Evolutionary conservation across 2,113 vertebrate species (phyloP).

Genomic region (Stercorarius parasiticus): DNA sequence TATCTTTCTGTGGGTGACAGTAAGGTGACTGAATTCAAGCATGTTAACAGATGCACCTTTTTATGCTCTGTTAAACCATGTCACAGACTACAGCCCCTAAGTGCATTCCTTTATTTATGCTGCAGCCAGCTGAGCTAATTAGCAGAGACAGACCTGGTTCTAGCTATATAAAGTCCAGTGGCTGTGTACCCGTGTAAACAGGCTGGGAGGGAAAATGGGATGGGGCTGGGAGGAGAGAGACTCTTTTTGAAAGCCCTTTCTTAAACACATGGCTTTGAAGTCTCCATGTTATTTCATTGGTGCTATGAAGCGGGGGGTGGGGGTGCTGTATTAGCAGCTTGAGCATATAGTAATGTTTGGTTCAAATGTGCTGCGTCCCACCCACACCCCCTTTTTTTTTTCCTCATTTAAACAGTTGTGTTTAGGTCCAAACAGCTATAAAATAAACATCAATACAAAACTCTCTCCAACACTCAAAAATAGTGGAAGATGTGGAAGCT

Average conservation of each 20-base stretch:
- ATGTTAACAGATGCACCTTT: constrained; percentile 76
- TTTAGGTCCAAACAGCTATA: neutral
- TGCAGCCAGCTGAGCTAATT: constrained; percentile 75
- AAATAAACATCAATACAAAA: neutral
- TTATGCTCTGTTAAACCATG: constrained; percentile 76
- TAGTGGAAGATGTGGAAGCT: neutral
- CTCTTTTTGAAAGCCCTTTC: neutral
- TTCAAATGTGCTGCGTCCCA: neutral
- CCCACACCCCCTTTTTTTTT: fast-evolving
- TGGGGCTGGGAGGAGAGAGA: neutral
- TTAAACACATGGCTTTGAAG: neutral
- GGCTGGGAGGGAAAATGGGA: neutral
- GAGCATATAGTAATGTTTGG: neutral
- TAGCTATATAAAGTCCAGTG: constrained; percentile 54
- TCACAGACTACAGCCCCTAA: constrained; percentile 73
- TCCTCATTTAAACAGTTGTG: neutral
- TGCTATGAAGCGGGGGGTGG: neutral
- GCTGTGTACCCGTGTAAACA: neutral
- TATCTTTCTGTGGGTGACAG: constrained; percentile 72
- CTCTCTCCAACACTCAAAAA: neutral
- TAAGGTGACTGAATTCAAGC: constrained; percentile 66
- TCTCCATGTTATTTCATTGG: neutral
- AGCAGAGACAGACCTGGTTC: constrained; percentile 69
- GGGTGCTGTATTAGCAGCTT: neutral
- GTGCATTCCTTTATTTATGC: constrained; percentile 73